These are phyloP conservation scores for Discoglossus pictus DNA, from an alignment of 2,797 vertebrate species.

Conservation along the genomic window DNA sequence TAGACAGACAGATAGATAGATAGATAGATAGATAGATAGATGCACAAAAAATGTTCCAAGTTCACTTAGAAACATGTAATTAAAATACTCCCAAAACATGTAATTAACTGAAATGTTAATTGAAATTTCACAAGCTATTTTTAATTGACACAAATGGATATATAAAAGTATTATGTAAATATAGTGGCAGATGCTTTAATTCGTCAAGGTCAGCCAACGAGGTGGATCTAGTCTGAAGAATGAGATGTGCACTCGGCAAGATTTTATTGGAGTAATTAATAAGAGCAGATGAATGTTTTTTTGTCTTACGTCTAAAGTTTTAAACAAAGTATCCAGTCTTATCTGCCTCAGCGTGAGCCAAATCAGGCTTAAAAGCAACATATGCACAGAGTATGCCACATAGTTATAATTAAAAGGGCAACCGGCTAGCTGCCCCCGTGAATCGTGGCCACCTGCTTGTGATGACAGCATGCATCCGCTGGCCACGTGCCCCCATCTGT, in stretches of 20 bases:
- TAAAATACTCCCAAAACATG: too few relatives aligned
- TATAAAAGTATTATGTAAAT: not conserved
- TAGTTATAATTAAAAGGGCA: slow-evolving; percentile 44
- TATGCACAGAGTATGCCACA: slow-evolving; percentile 55
- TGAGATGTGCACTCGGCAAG: too few relatives aligned
- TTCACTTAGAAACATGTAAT: too few relatives aligned
- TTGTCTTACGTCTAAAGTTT: slow-evolving; percentile 12
- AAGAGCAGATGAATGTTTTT: not conserved
- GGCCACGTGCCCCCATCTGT: slow-evolving; percentile 61
- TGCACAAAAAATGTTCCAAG: too few relatives aligned
- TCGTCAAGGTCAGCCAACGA: too few relatives aligned
- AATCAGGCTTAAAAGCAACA: slow-evolving; percentile 56
- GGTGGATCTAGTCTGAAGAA: too few relatives aligned
- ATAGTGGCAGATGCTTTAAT: not conserved
- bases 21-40: too few relatives aligned
- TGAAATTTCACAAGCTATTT: not conserved
- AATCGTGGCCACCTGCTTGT: slow-evolving; percentile 57
- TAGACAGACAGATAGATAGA: too few relatives aligned
- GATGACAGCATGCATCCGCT: slow-evolving; percentile 53
- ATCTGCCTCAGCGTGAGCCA: slow-evolving; percentile 56
- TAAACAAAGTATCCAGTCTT: slow-evolving; percentile 27
- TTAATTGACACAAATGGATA: not conserved
- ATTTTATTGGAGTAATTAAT: too few relatives aligned
- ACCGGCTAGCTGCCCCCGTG: slow-evolving; percentile 51
- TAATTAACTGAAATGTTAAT: not conserved